Conservation (phyloP, 2,113 vertebrate genomes). For the Scalopus aquaticus region DNA sequence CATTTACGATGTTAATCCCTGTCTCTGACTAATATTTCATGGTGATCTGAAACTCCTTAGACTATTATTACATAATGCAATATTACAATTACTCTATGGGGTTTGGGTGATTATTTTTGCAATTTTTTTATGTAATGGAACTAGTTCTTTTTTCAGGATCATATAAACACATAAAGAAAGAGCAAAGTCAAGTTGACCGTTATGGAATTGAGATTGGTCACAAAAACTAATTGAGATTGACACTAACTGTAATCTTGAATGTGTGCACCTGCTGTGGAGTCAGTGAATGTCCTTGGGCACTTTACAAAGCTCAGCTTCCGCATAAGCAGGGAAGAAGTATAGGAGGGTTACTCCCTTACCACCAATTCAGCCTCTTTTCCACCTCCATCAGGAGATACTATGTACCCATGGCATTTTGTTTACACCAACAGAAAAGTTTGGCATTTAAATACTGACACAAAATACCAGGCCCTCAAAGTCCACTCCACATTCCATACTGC, state of each 20-base stretch:
- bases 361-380: neutral
- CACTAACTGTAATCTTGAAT: neutral
- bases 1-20: neutral
- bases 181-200: conserved; percentile 9
- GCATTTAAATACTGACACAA: neutral
- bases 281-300: neutral
- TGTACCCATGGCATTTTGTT: neutral
- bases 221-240: neutral
- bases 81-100: neutral
- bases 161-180: conserved; percentile 62
- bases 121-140: conserved; percentile 70
- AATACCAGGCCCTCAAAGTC: neutral
- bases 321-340: neutral
- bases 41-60: neutral
- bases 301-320: neutral
- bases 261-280: neutral
- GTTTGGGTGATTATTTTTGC: conserved; percentile 35
- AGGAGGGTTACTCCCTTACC: neutral
- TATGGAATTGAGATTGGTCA: conserved; percentile 20
- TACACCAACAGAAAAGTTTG: neutral
- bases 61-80: neutral
- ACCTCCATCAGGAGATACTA: neutral
- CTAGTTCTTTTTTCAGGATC: neutral
- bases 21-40: neutral
- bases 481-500: neutral